Base-by-base conservation (phyloP, 2,113 vertebrate species). In the Puntigrus tetrazona region DNA sequence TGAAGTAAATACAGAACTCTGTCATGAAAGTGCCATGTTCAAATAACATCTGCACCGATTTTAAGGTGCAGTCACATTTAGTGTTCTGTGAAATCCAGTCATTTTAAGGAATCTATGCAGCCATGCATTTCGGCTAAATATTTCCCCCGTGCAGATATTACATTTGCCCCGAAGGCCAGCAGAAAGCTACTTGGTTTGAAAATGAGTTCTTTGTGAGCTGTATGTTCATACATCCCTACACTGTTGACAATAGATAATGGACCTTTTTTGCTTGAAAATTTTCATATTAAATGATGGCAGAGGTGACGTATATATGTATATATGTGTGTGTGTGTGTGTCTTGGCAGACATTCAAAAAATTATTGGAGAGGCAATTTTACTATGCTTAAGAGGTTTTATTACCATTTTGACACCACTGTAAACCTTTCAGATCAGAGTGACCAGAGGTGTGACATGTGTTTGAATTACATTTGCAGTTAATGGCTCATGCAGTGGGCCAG, bases 1-100 rank as follows among this genome's bases (percentile, higher is more conserved):
- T 38, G 45, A 29, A 80, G 79, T 75, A 76, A 67, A 22, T 81
- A 81, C 41, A 65, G 9, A 81, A 50, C 52, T n/a, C 50, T 59
- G 29, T 45, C 43, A 25, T 7, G 5, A 43, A 14, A 47, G 13
- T 18, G 4, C 7, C n/a, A 31, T 47, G 14, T 27, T 75, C 41
- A 50, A 16, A 9, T 50, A 25, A 75, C 31, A 14, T 45, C 31
- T 36, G 34, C 14, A 34, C 57, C 27, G 47, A 50, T 50, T 59
- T 59, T 11, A 13, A 43, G 0, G 41, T 14, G 43, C 43, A 14
- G 43, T 3, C 43, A 45, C 43, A 45, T 3, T 47, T 47, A 47
- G 11, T 47, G 45, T 47, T 47, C 3, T 47, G 13, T 0, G 3
- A 47, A 47, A 47, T 47, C 3, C 4, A 47, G 45, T 47, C 13